Base-by-base conservation (phyloP, 2,113 vertebrate species). In the Lamprologus speciosus region DNA sequence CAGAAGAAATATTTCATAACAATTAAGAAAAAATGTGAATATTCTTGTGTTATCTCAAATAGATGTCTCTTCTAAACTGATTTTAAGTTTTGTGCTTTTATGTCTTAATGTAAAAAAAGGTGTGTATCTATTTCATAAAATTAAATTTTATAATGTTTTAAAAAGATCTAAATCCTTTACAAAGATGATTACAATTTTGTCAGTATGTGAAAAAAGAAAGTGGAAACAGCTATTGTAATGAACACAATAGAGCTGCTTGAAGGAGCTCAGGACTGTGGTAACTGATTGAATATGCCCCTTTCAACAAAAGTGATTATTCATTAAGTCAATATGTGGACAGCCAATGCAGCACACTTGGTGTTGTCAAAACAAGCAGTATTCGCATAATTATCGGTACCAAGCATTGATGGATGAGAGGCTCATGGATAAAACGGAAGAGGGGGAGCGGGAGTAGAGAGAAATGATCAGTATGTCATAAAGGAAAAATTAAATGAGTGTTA, bases 261-360 rank as follows among this genome's bases (percentile, higher is more conserved):
- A 82, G 42, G 14, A 65, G n/a, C 33, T 14, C 57, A 55, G 33
- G 37, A 33, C 21, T 37, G 40, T 40, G 19, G 8, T 55, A 65
- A 88, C 54, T 68, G 80, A 90, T 70, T 37, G 45, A 75, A 16
- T 9, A n/a, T 3, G 9, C 45, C 26, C 4, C 23, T 79, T 87
- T 86, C 42, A 81, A 82, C 81, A 80, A 85, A 88, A 68, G 75
- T 19, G 84, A 89, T 87, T 79, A 85, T 88, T 89, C 81, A 91
- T 88, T 83, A n/a, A 83, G 81, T 93, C 92, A 82, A 93, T 91
- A 91, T 65, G 85, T 78, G 73, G 45, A 78, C 35, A 85, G 84
- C 83, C 81, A 55, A 50, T 54, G 65, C 85, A n/a, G 51, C 35
- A 81, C 51, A 87, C 84, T 90, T 79, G 28, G 28, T 73, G 73